phyloP scores from a whole-genome alignment of 2,888 invertebrate species.

The Rapana venosa region DNA sequence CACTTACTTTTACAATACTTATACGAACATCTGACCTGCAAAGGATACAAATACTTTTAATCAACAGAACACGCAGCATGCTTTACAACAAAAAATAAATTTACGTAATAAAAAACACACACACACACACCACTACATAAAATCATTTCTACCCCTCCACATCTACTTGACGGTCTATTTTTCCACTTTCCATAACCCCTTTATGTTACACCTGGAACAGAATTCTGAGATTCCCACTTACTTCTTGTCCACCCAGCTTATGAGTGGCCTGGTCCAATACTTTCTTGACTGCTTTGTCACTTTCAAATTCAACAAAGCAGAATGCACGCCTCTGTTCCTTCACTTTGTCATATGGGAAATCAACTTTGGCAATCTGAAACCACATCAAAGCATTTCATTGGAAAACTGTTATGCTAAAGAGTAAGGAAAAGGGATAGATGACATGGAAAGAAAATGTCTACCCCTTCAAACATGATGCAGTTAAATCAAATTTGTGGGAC shows the following conservation, averaged over 20 bases:
- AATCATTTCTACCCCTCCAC: too few species aligned
- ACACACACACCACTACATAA: too few species aligned
- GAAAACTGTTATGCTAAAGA: background rate
- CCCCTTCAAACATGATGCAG: too few species aligned
- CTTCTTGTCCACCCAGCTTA: constrained; percentile 89
- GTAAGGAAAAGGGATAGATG: too few species aligned
- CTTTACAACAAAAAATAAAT: constrained; percentile 2
- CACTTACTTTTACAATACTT: background rate
- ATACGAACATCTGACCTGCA: constrained; percentile 32
- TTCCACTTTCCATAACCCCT: background rate
- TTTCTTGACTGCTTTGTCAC: constrained; percentile 94
- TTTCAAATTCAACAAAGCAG: constrained; percentile 98
- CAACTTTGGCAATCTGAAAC: constrained; percentile 92
- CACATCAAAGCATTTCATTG: constrained; percentile 29
- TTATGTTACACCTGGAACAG: background rate
- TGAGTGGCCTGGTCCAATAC: constrained; percentile 61
- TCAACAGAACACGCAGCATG: constrained; percentile 17
- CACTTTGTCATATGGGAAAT: constrained; percentile 97
- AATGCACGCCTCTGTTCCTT: constrained; percentile 98
- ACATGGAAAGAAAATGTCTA: too few species aligned
- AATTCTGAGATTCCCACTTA: constrained; percentile 80
- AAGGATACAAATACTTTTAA: constrained; percentile 35
- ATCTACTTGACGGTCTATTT: too few species aligned
- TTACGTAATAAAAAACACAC: too few species aligned
- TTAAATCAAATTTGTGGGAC: too few species aligned